These are phyloP conservation scores for Pogonognathellus flavescens DNA, from an alignment of 1,140 invertebrate genomes.

Conservation along the genomic window DNA sequence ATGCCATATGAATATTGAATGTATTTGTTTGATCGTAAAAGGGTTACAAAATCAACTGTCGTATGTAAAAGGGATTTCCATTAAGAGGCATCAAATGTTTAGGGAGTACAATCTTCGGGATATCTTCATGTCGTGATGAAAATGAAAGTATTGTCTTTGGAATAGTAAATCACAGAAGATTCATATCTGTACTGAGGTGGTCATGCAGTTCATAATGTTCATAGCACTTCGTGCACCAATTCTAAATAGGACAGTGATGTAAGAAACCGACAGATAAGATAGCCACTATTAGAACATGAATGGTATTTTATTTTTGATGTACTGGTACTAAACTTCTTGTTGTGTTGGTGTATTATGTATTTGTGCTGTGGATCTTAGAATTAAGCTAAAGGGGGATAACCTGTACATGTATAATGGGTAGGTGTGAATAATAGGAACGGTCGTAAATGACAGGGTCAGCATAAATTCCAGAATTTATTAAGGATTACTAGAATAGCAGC, in stretches of 20 bases:
- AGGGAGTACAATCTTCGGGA: not conserved
- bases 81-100: not conserved
- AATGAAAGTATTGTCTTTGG: slow-evolving; percentile 36
- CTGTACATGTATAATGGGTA: slow-evolving; percentile 11
- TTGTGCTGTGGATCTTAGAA: not conserved
- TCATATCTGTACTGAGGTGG: not conserved
- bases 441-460: slow-evolving; percentile 33
- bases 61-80: not conserved
- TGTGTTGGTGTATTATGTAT: not conserved
- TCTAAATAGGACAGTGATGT: slow-evolving; percentile 44
- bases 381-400: slow-evolving; percentile 24
- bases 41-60: not conserved
- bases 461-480: slow-evolving; percentile 46
- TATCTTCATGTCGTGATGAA: slow-evolving; percentile 36
- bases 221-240: slow-evolving; percentile 26
- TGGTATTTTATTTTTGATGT: slow-evolving; percentile 15
- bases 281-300: not conserved
- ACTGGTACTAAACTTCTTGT: not conserved
- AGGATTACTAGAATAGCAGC: not conserved
- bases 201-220: slow-evolving; percentile 19
- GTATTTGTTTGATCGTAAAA: not conserved
- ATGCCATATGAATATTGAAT: too few species aligned
- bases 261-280: slow-evolving; percentile 30
- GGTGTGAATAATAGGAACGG: slow-evolving; percentile 39
- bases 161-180: slow-evolving; percentile 8